These are phyloP conservation scores for Aphrophora alni DNA, from an alignment of 2,888 invertebrate species.

Conservation along the genomic window DNA sequence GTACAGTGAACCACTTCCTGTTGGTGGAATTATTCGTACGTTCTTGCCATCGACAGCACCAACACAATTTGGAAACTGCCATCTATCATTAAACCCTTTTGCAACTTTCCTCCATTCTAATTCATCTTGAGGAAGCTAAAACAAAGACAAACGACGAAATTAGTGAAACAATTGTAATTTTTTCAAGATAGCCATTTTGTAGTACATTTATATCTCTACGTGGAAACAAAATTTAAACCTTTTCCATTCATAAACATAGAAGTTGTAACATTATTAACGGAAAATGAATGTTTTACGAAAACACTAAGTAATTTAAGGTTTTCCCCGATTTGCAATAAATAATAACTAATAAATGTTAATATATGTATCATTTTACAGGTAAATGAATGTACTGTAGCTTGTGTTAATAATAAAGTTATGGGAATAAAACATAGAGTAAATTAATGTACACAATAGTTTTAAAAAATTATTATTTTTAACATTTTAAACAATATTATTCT, in stretches of 20 bases:
- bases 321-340: too few species aligned
- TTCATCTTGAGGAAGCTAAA: slow-evolving; percentile 42
- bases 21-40: background rate
- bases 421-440: too few species aligned
- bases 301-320: too few species aligned
- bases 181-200: too few species aligned
- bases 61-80: background rate
- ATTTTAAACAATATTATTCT: too few species aligned
- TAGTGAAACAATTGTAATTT: too few species aligned
- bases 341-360: too few species aligned
- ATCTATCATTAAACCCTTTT: slow-evolving; percentile 24
- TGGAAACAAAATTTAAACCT: slow-evolving; percentile 1
- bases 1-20: background rate
- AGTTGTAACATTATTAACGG: background rate
- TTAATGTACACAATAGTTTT: too few species aligned
- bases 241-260: background rate
- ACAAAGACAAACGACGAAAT: slow-evolving; percentile 16
- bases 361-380: too few species aligned
- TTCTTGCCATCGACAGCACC: background rate
- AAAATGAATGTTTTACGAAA: background rate
- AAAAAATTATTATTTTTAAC: too few species aligned
- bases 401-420: too few species aligned
- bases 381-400: too few species aligned
- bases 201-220: background rate
- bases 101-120: slow-evolving; percentile 49